These are phyloP conservation scores for Lethenteron camtschaticum DNA, from an alignment of 2,113 vertebrate genomes.

Conservation along the genomic window DNA sequence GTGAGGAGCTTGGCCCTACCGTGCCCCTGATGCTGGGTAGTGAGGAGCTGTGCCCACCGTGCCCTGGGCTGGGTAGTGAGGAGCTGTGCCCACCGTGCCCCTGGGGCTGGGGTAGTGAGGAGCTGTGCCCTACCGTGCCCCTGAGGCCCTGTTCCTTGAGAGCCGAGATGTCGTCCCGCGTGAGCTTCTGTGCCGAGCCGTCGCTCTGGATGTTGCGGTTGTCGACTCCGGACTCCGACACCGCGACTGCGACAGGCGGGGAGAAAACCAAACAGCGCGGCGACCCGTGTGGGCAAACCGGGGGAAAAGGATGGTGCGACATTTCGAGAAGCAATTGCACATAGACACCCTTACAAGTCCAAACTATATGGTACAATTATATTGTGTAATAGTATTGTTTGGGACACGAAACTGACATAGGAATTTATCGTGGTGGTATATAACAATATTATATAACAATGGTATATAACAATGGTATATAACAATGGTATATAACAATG, in stretches of 20 bases:
- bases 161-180: conserved; percentile 81
- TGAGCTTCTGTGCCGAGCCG: conserved; percentile 89
- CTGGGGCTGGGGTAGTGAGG: conserved; percentile 26
- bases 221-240: conserved; percentile 41
- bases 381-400: too few relatives aligned
- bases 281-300: too few relatives aligned
- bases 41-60: too few relatives aligned
- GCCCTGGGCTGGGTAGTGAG: conserved; percentile 9
- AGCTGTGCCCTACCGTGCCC: conserved; percentile 47
- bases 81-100: conserved; percentile 49
- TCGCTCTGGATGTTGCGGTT: conserved; percentile 92
- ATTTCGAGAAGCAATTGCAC: too few relatives aligned
- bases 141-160: conserved; percentile 87
- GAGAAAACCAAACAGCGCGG: neutral
- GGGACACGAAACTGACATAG: too few relatives aligned
- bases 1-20: conserved; percentile 26
- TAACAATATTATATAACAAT: too few relatives aligned
- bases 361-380: too few relatives aligned
- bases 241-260: neutral
- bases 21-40: conserved; percentile 58
- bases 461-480: too few relatives aligned
- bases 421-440: too few relatives aligned
- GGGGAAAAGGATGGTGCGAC: too few relatives aligned
- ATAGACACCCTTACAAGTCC: too few relatives aligned
- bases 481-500: too few relatives aligned